A percentile compares a stretch with the other conserved stretches of the same genome.
Evolutionary conservation across 2,797 vertebrate species (phyloP).

Genomic region (Pempheris klunzingeri): DNA sequence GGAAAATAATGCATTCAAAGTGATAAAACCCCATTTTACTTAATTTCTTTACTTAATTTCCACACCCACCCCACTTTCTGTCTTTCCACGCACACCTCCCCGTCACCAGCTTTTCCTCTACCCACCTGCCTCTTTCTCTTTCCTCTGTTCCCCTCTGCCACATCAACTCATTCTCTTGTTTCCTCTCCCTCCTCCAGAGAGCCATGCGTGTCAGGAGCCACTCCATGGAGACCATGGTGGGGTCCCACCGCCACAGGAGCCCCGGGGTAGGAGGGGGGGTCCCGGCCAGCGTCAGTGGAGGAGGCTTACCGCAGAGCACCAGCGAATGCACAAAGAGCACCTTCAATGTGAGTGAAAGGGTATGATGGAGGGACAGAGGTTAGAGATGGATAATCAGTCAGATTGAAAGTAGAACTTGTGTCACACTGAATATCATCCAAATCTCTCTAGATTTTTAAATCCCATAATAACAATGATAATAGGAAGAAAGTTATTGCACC

Average conservation of each 20-base stretch:
- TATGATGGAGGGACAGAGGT: too few species aligned
- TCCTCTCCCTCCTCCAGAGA: conserved; percentile 83
- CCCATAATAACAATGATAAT: too few species aligned
- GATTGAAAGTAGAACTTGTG: too few species aligned
- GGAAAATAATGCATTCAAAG: neutral
- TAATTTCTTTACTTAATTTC: neutral
- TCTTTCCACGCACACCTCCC: too few species aligned
- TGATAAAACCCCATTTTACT: neutral
- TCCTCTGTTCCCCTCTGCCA: neutral
- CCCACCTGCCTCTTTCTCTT: neutral
- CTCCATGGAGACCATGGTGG: conserved; percentile 98
- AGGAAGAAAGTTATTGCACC: too few species aligned
- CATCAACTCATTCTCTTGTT: neutral
- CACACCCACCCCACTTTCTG: too few species aligned
- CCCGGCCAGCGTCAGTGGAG: conserved; percentile 94
- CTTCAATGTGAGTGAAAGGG: conserved; percentile 90
- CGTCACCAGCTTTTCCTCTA: neutral
- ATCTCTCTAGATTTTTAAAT: too few species aligned
- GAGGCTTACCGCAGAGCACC: conserved; percentile 91
- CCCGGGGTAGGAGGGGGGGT: conserved; percentile 85
- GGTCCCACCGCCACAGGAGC: conserved; percentile 92
- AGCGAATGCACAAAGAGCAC: conserved; percentile 95
- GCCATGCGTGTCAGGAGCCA: conserved; percentile 97
- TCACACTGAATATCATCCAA: too few species aligned
- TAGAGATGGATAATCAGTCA: neutral